Base-by-base conservation (phyloP, 2,888 invertebrate genomes). In the Metalampra italica region DNA sequence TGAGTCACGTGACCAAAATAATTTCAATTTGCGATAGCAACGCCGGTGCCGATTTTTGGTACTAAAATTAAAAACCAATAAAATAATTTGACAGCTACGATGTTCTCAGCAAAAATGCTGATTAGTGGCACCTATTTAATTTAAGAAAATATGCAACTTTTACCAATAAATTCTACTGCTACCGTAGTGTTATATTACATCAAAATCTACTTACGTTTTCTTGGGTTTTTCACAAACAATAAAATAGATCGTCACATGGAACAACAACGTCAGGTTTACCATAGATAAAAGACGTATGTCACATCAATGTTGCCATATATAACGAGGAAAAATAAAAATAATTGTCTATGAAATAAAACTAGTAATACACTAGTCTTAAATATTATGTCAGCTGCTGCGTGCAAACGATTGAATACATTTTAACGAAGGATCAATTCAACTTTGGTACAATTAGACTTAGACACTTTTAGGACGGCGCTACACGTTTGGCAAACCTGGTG, bases 1-100 rank as follows among this genome's bases (percentile, higher is more conserved):
- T 57, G 61, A 71, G 60, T 86, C 86, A 87, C 85, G 87, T 84
- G 84, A 85, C 57, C 78, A 83, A 78, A 85, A 85, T 84, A 82
- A 66, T 53, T 60, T 7, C 83, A 82, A 66, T 53, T 60, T 7
- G 44, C 61, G 67, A 68, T 44, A 5, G 15, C 54, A 75, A 67
- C 78, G 77, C 78, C 29, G 0, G 55, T 48, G 66, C 53, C 11
- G 13, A 43, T 59, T 55, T 44, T 43, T 29, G 4, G 62, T 68
- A 77, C 68, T 75, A 74, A 60, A 68, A 66, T 71, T 56, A 69
- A 76, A 74, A 75, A 66, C 49, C 45, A 53, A 45, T 48, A 50
- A 49, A 51, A 46, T 46, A 22, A 22, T 62, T 67, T 78, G 77
- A 76, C 75, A 74, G 66, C 30, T 44, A 12, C 30, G 7, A 11